Percentiles rank a stretch among this genome's conserved stretches.
These are phyloP conservation scores for Meriones unguiculatus DNA, from an alignment of 2,113 vertebrate species.

Conservation along the genomic window DNA sequence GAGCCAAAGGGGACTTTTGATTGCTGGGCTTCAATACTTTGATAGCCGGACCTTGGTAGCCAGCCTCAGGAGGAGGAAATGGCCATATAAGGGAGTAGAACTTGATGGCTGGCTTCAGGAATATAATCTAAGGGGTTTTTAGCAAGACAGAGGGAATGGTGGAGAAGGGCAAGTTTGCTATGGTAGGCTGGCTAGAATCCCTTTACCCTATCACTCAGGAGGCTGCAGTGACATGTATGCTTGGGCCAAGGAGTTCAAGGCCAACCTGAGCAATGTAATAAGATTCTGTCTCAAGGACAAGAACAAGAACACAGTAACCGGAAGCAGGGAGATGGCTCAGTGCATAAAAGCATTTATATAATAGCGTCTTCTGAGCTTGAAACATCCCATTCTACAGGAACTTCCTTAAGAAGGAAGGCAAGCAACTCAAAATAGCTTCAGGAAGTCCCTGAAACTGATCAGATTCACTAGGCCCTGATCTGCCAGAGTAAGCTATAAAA, in stretches of 20 bases:
- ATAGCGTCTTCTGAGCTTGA: neutral
- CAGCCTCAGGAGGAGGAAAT: neutral
- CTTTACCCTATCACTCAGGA: neutral
- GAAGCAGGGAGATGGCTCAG: too few relatives aligned
- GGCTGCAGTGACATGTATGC: neutral
- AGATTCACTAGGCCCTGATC: neutral
- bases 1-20: neutral
- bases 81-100: neutral
- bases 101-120: neutral
- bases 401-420: neutral
- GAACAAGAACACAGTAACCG: neutral
- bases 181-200: neutral
- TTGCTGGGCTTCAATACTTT: neutral
- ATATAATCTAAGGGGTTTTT: neutral
- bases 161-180: neutral
- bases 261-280: neutral
- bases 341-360: neutral
- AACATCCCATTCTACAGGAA: neutral
- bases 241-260: neutral
- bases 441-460: neutral
- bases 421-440: neutral
- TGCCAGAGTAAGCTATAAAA: neutral
- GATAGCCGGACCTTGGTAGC: neutral
- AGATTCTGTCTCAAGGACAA: neutral
- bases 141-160: neutral